Evolutionary conservation across 2,888 invertebrate genomes (phyloP), one percentile per base, ranked within the genome.

Genomic region (Thereva unica): DNA sequence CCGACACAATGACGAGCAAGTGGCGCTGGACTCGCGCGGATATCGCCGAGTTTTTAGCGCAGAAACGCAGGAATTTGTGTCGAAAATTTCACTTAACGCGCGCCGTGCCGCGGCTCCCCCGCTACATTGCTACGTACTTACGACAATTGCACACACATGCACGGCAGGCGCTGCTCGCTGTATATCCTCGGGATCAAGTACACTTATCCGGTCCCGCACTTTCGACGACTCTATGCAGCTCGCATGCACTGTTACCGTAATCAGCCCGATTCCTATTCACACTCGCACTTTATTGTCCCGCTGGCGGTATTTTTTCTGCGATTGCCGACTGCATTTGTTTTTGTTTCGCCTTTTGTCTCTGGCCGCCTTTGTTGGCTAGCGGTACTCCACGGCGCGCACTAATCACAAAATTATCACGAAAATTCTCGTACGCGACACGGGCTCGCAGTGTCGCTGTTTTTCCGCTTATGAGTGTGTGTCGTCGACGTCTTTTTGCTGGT

Each of bases 361-460:
- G 47, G 12, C 42, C 38, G 59, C 38, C 49, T 59, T 49, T 10
- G 49, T 8, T 59, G 10, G 34, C 40, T 59, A 49, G 23, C 23
- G 47, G 40, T 49, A 45, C 59, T 49, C 59, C 49, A 34, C 47
- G 59, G 59, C 47, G 59, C 59, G 59, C 47, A 59, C 59, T 59
- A 59, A 59, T 59, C 59, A 59, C 59, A 10, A 42, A 59, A 59
- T 59, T 59, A 59, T 59, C 59, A 59, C 49, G 49, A 42, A 59
- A 44, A n/a, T 38, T 57, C 49, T 49, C 38, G 40, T 59, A 59
- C 59, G 34, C 49, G 49, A 47, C 38, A 59, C 49, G 35, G 12
- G 47, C 47, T 37, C 40, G 47, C 47, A 49, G 34, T 59, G 23
- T 50, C 40, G 49, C 40, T 49, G 49, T 40, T 38, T 59, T 59